Conservation (phyloP, 2,113 vertebrate species). For the human (Homo sapiens) region DNA sequence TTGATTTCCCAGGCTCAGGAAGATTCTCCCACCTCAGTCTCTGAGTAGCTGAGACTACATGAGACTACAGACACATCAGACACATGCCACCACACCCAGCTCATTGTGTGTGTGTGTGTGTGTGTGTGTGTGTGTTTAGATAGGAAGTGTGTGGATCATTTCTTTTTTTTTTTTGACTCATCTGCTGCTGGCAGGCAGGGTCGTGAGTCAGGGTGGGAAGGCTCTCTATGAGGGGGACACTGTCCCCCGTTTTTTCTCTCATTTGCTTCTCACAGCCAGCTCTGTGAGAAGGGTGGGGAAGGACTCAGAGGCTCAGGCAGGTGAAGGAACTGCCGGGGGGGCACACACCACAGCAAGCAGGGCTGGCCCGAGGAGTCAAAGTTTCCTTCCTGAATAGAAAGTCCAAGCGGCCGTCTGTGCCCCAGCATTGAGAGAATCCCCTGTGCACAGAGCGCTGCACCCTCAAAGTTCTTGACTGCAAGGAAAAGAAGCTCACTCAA, state of each 20-base stretch:
- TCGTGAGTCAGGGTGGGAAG: fast-evolving
- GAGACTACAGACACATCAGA: too few species aligned
- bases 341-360: neutral
- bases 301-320: neutral
- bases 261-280: fast-evolving
- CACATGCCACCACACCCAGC: too few species aligned
- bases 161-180: too few species aligned
- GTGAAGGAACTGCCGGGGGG: fast-evolving
- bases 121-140: too few species aligned
- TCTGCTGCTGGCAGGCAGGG: too few species aligned
- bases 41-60: too few species aligned
- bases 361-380: neutral
- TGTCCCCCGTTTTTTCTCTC: fast-evolving
- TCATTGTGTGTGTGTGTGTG: too few species aligned
- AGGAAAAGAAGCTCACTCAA: neutral
- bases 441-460: fast-evolving
- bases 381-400: neutral
- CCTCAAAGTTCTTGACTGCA: neutral
- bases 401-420: neutral
- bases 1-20: too few species aligned
- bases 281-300: neutral
- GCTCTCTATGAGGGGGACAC: too few species aligned
- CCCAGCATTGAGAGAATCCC: too few species aligned
- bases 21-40: too few species aligned
- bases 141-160: too few species aligned